Conservation (phyloP, 2,113 vertebrate species). For the Siniperca knerii region DNA sequence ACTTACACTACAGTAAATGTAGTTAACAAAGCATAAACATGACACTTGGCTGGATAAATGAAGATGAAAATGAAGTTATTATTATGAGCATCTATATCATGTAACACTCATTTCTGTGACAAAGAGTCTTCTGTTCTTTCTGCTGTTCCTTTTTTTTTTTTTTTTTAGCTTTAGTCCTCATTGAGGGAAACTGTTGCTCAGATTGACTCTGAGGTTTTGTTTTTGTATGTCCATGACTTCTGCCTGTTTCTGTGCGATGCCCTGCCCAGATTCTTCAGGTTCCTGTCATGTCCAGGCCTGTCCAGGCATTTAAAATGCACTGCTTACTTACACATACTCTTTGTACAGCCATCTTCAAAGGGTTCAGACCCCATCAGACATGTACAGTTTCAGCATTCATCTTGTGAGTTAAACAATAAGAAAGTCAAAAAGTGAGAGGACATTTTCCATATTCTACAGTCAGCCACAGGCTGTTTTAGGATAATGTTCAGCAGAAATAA, state of each 20-base stretch:
- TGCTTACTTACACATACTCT: neutral
- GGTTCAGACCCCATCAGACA: neutral
- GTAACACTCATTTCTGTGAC: neutral
- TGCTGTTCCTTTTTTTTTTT: neutral
- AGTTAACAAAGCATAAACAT: neutral
- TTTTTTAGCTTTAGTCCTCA: neutral
- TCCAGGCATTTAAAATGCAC: slow-evolving; percentile 3
- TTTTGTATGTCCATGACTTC: slow-evolving; percentile 8
- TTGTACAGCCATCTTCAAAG: neutral
- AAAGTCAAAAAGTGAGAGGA: neutral
- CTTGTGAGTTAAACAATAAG: neutral
- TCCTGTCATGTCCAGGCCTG: slow-evolving; percentile 39
- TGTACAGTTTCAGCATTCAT: neutral
- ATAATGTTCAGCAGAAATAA: neutral
- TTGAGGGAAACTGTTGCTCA: neutral
- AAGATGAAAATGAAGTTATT: neutral
- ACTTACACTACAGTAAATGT: no score
- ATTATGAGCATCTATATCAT: neutral
- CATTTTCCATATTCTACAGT: neutral
- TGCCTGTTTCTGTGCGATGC: neutral
- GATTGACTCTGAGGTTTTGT: slow-evolving; percentile 6
- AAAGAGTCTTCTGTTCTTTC: neutral
- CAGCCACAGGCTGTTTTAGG: neutral
- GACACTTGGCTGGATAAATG: neutral
- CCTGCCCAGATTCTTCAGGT: slow-evolving; percentile 44